A percentile compares a stretch with the other conserved stretches of the same genome.
phyloP scores from a whole-genome alignment of 2,888 invertebrate genomes.

The Parnassius smintheus region DNA sequence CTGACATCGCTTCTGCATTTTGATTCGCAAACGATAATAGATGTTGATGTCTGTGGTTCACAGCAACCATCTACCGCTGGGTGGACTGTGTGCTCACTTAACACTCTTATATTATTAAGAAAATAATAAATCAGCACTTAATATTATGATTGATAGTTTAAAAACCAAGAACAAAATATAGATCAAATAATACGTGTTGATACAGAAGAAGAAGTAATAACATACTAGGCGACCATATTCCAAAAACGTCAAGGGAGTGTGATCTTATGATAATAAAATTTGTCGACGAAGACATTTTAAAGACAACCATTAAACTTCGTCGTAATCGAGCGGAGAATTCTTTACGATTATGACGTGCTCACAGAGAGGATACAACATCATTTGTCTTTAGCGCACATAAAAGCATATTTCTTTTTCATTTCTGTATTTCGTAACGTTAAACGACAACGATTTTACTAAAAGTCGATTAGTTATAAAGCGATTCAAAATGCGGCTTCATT shows the following conservation, averaged over 20 bases:
- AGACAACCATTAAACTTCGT: conserved; percentile 4
- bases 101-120: too few species aligned
- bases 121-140: too few species aligned
- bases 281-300: neutral
- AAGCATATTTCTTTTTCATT: neutral
- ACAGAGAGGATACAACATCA: neutral
- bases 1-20: too few species aligned
- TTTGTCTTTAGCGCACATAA: too few species aligned
- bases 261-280: too few species aligned
- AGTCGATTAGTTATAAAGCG: neutral
- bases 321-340: conserved; percentile 8
- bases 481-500: neutral
- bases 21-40: too few species aligned
- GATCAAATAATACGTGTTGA: neutral
- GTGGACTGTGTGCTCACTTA: too few species aligned
- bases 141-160: neutral
- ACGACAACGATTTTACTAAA: neutral
- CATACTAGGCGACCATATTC: neutral
- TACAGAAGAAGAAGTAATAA: neutral
- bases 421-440: neutral
- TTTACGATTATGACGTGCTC: neutral
- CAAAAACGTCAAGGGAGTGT: neutral
- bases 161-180: neutral
- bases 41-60: too few species aligned
- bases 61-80: too few species aligned